phyloP scores from a whole-genome alignment of 1,140 invertebrate species.

The Anagrus nilaparvatae region DNA sequence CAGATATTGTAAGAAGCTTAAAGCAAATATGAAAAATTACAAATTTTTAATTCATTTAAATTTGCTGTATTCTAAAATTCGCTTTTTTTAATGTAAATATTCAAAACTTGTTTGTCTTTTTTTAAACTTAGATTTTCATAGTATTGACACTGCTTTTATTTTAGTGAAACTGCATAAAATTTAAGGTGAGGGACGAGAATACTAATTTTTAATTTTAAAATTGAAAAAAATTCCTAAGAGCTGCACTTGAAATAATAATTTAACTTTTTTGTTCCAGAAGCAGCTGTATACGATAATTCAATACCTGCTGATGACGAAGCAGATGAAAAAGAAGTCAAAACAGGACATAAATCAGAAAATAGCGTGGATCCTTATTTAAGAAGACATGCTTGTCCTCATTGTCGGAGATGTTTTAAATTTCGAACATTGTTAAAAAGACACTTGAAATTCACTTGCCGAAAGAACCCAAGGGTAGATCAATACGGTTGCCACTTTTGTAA shows the following conservation, averaged over 20 bases:
- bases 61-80: no score
- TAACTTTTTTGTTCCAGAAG: neutral
- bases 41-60: no score
- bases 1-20: no score
- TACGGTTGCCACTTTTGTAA: constrained; percentile 31
- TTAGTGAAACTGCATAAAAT: no score
- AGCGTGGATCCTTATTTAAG: neutral
- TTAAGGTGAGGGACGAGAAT: no score
- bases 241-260: constrained; percentile 4
- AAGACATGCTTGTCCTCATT: constrained; percentile 29
- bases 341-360: constrained; percentile 13
- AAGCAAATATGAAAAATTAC: no score
- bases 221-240: no score
- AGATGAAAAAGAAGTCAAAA: constrained; percentile 27
- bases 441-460: constrained; percentile 33
- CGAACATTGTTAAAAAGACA: constrained; percentile 37
- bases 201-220: no score
- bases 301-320: constrained; percentile 12
- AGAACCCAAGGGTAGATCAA: constrained; percentile 25
- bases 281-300: neutral
- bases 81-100: no score
- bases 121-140: no score
- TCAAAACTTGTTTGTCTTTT: no score
- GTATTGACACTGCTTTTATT: no score
- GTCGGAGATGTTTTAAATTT: constrained; percentile 32